Percentiles rank a stretch among this genome's conserved stretches.
phyloP scores from a whole-genome alignment of 2,113 vertebrate genomes.

The Apteryx owenii region DNA sequence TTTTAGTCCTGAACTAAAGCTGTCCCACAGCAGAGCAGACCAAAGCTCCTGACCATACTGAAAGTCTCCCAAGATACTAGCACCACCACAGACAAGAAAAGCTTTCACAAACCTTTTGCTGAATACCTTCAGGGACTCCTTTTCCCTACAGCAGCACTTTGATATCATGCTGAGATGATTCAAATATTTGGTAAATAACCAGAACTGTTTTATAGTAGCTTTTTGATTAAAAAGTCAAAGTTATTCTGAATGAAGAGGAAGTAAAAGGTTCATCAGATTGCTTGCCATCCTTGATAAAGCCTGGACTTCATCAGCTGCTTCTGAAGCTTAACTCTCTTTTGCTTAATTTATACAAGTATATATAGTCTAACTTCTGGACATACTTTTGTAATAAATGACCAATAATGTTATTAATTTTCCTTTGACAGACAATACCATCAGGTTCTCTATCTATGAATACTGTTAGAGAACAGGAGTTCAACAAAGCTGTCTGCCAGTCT shows the following conservation, averaged over 20 bases:
- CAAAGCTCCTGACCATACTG: not conserved
- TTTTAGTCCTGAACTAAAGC: not conserved
- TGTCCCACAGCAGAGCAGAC: not conserved
- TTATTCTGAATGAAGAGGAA: not conserved
- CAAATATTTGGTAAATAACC: not conserved
- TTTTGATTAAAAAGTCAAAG: not conserved
- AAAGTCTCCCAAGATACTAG: not conserved
- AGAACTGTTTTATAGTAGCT: not conserved
- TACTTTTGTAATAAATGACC: not conserved
- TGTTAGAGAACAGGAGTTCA: not conserved
- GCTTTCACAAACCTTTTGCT: not conserved
- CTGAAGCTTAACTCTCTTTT: not conserved
- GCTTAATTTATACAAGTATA: not conserved
- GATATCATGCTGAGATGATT: not conserved
- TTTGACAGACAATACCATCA: not conserved
- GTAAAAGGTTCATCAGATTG: not conserved
- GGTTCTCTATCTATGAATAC: not conserved
- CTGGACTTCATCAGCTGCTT: not conserved
- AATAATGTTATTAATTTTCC: not conserved
- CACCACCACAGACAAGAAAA: not conserved
- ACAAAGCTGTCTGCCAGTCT: not conserved
- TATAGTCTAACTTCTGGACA: not conserved
- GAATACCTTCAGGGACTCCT: not conserved
- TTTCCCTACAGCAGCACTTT: accelerated
- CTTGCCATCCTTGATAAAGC: not conserved